These are phyloP conservation scores for Lomographa bimaculata DNA, from an alignment of 2,888 invertebrate genomes.

Conservation along the genomic window DNA sequence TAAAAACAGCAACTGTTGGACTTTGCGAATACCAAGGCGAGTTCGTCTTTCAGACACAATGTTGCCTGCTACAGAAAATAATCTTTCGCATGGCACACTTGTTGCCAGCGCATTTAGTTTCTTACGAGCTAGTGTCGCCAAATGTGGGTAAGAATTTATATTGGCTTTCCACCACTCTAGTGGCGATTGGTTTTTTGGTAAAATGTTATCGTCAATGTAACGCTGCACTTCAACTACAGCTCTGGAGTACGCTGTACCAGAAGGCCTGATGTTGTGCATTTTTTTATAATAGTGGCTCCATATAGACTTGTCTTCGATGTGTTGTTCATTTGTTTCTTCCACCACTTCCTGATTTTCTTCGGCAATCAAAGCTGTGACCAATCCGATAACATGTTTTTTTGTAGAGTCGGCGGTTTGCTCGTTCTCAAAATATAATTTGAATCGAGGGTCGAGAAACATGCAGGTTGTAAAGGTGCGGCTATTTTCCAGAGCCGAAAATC, in stretches of 20 bases:
- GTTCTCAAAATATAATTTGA: constrained; percentile 22
- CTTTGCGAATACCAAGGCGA: constrained; percentile 13
- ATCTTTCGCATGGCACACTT: no score
- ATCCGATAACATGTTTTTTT: constrained; percentile 7
- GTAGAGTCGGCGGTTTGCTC: constrained; percentile 8
- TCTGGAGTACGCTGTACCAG: no score
- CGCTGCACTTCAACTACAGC: no score
- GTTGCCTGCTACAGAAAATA: constrained; percentile 17
- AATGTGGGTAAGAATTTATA: constrained; percentile 10
- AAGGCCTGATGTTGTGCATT: no score
- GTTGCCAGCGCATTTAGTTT: no score
- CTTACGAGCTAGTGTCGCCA: no score
- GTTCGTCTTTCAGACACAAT: constrained; percentile 15
- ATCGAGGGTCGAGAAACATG: constrained; percentile 24
- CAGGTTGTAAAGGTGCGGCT: constrained; percentile 16
- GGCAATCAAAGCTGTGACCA: no score
- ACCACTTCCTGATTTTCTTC: no score
- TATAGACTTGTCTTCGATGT: constrained; percentile 6
- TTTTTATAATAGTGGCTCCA: constrained; percentile 13
- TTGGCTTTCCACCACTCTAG: constrained; percentile 21
- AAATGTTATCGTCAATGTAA: no score
- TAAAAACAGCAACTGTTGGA: constrained; percentile 20
- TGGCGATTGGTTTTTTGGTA: no score
- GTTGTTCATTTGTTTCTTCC: neutral
- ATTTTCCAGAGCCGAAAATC: constrained; percentile 9